Conservation (phyloP, 2,888 invertebrate genomes). For the Drosophila acutilabella region DNA sequence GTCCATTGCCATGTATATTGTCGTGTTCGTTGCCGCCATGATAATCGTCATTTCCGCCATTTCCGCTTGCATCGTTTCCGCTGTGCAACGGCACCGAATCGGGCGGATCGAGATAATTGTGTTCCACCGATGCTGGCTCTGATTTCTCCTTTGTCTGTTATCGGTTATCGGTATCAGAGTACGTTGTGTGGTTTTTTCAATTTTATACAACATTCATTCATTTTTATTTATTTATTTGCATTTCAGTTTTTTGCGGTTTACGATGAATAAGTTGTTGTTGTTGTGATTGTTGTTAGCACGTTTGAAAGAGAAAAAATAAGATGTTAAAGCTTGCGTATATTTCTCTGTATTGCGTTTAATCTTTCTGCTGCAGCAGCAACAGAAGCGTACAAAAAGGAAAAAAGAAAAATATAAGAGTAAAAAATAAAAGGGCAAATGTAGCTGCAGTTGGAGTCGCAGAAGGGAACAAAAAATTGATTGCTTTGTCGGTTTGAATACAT, state of each 20-base stretch:
- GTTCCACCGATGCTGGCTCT: constrained; percentile 83
- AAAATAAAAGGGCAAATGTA: constrained; percentile 19
- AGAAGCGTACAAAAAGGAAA: constrained; percentile 7
- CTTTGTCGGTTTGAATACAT: constrained; percentile 74
- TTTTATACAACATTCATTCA: constrained; percentile 57
- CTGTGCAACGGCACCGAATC: constrained; percentile 84
- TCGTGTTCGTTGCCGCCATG: constrained; percentile 71
- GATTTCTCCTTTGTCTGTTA: constrained; percentile 81
- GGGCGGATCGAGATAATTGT: constrained; percentile 85
- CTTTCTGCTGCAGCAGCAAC: constrained; percentile 44
- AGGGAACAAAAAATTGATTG: constrained; percentile 68
- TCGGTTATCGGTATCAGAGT: constrained; percentile 16
- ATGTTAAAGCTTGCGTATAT: constrained; percentile 64
- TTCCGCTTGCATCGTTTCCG: constrained; percentile 85
- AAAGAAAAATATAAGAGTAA: constrained; percentile 13
- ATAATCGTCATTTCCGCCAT: constrained; percentile 85
- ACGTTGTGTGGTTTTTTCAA: constrained; percentile 56
- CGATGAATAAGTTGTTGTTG: constrained; percentile 43
- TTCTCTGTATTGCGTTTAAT: constrained; percentile 61
- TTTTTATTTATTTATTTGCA: constrained; percentile 73
- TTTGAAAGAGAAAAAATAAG: constrained; percentile 63
- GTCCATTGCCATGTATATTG: constrained; percentile 62
- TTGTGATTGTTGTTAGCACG: constrained; percentile 46
- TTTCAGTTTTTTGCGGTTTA: constrained; percentile 57
- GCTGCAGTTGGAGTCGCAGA: constrained; percentile 8